Evolutionary conservation across 2,113 vertebrate species (phyloP).

Genomic region (Asarcornis scutulata): DNA sequence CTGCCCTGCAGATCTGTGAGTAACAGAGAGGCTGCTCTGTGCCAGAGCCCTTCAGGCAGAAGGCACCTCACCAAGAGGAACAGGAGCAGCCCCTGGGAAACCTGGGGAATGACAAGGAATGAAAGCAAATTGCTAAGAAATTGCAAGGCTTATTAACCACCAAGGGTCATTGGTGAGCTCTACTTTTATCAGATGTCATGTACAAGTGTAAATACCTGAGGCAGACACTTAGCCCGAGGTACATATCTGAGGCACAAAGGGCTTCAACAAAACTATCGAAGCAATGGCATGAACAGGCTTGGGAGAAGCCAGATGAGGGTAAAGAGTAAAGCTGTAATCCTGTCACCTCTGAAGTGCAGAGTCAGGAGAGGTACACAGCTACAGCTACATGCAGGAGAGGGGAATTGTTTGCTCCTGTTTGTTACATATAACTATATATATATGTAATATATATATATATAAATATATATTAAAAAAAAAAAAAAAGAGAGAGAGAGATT

Average conservation of each 20-base stretch:
- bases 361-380: neutral
- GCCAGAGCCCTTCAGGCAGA: neutral
- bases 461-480: neutral
- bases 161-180: neutral
- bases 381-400: fast-evolving
- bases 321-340: neutral
- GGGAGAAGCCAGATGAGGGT: neutral
- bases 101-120: neutral
- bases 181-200: neutral
- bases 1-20: neutral
- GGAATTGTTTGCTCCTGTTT: neutral
- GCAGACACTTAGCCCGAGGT: neutral
- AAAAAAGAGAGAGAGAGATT: neutral
- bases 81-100: neutral
- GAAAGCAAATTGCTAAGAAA: neutral
- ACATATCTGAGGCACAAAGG: neutral
- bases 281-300: neutral
- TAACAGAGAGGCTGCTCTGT: neutral
- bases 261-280: neutral
- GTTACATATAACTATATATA: neutral
- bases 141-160: neutral
- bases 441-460: too few species aligned
- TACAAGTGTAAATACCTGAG: neutral
- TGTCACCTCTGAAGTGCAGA: neutral
- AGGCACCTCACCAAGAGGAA: neutral